These are phyloP conservation scores for Enoplosus armatus DNA, from an alignment of 2,797 vertebrate genomes.

Conservation along the genomic window DNA sequence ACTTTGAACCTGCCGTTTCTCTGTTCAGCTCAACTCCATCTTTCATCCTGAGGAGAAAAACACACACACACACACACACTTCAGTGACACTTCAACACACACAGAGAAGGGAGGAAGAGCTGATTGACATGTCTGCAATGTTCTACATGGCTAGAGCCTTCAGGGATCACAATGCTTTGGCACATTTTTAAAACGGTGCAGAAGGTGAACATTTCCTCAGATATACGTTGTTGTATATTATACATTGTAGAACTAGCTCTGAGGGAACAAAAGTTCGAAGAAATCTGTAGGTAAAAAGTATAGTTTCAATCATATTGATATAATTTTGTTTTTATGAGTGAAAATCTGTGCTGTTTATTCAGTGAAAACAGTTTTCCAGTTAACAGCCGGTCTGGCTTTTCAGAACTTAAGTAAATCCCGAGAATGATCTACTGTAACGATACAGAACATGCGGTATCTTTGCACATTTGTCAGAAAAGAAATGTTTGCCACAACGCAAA, in stretches of 20 bases:
- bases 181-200: conserved; percentile 24
- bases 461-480: not conserved
- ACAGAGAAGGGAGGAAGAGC: conserved; percentile 5
- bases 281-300: too few species aligned
- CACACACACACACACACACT: conserved; percentile 16
- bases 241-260: not conserved
- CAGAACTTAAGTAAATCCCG: not conserved
- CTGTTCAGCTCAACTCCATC: conserved; percentile 91
- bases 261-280: not conserved
- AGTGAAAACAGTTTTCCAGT: not conserved
- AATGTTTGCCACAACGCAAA: not conserved
- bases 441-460: not conserved
- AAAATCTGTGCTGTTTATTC: not conserved
- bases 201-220: conserved; percentile 6
- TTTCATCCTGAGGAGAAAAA: conserved; percentile 87
- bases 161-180: conserved; percentile 24
- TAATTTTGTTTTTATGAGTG: not conserved
- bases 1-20: conserved; percentile 87
- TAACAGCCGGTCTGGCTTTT: not conserved
- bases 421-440: not conserved
- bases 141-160: conserved; percentile 29
- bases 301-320: not conserved
- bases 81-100: conserved; percentile 13
- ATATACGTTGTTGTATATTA: too few species aligned
- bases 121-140: conserved; percentile 31